A percentile compares a stretch with the other conserved stretches of the same genome.
Conservation (phyloP, 2,113 vertebrate genomes). For the Coreoperca whiteheadi region DNA sequence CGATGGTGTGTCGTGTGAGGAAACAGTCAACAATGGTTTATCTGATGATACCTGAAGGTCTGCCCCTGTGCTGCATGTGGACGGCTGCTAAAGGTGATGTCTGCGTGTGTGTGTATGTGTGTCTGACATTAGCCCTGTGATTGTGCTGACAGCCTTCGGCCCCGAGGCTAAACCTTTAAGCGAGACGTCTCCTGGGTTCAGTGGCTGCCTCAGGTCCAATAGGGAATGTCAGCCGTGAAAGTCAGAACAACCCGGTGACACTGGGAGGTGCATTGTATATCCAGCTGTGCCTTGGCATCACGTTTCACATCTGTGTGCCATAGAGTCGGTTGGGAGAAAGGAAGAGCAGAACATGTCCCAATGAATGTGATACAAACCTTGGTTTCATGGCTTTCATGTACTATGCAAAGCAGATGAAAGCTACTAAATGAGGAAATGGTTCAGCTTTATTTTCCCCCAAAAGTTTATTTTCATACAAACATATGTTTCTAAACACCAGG, state of each 20-base stretch:
- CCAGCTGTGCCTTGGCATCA: constrained; percentile 33
- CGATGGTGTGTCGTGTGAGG: not conserved
- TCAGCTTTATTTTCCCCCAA: not conserved
- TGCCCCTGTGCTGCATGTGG: constrained; percentile 30
- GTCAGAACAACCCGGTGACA: constrained; percentile 37
- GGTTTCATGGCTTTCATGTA: not conserved
- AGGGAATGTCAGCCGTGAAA: constrained; percentile 58
- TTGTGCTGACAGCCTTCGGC: constrained; percentile 60
- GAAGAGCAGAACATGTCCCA: not conserved
- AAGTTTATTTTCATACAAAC: constrained; percentile 5
- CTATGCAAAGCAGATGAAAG: constrained; percentile 2
- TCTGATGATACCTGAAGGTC: constrained; percentile 28
- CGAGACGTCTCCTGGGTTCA: constrained; percentile 51
- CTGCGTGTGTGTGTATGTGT: constrained; percentile 18
- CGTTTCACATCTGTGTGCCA: constrained; percentile 19
- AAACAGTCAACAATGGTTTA: constrained; percentile 33
- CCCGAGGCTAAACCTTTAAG: constrained; percentile 49
- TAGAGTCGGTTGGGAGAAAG: constrained; percentile 4
- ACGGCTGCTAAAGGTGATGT: constrained; percentile 38
- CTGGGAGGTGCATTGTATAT: not conserved
- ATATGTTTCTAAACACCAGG: not conserved
- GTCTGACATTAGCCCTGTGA: constrained; percentile 67
- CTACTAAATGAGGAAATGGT: not conserved
- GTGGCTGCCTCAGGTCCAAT: constrained; percentile 46
- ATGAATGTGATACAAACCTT: constrained; percentile 1